These are phyloP conservation scores for Apogon hyalosoma DNA, from an alignment of 2,797 vertebrate genomes.

Conservation along the genomic window DNA sequence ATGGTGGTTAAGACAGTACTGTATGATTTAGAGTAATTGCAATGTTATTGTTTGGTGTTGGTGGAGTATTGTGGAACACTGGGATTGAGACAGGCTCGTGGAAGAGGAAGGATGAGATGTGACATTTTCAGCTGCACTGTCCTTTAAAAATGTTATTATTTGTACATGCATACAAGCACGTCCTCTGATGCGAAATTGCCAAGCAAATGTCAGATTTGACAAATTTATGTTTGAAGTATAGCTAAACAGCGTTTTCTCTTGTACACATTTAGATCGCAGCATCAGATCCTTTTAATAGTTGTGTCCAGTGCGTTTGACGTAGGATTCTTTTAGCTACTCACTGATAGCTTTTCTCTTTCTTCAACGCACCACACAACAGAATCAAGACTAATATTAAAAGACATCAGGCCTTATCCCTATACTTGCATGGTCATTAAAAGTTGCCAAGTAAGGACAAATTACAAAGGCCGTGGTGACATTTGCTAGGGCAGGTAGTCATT, in stretches of 20 bases:
- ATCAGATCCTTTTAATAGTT: constrained; percentile 58
- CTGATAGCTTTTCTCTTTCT: constrained; percentile 36
- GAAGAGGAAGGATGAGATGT: constrained; percentile 43
- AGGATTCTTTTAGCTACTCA: constrained; percentile 21
- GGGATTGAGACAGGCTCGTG: constrained; percentile 39
- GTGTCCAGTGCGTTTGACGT: constrained; percentile 38
- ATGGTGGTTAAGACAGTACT: constrained; percentile 60
- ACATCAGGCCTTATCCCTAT: constrained; percentile 62
- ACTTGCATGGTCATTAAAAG: constrained; percentile 76
- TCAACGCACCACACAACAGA: constrained; percentile 37
- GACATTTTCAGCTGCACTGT: constrained; percentile 54
- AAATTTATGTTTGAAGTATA: constrained; percentile 62
- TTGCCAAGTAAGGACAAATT: constrained; percentile 75
- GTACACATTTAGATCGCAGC: constrained; percentile 42
- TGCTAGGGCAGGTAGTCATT: constrained; percentile 79
- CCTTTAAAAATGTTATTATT: constrained; percentile 21
- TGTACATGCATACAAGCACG: constrained; percentile 18
- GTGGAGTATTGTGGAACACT: constrained; percentile 51
- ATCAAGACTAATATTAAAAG: constrained; percentile 74
- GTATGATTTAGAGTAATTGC: constrained; percentile 76
- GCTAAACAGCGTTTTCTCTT: constrained; percentile 60
- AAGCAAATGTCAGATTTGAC: constrained; percentile 56
- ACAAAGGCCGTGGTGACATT: constrained; percentile 77
- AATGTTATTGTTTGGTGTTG: constrained; percentile 76
- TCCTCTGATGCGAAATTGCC: constrained; percentile 34